Evolutionary conservation across 2,113 vertebrate genomes (phyloP).

Genomic region (Hyaena hyaena): DNA sequence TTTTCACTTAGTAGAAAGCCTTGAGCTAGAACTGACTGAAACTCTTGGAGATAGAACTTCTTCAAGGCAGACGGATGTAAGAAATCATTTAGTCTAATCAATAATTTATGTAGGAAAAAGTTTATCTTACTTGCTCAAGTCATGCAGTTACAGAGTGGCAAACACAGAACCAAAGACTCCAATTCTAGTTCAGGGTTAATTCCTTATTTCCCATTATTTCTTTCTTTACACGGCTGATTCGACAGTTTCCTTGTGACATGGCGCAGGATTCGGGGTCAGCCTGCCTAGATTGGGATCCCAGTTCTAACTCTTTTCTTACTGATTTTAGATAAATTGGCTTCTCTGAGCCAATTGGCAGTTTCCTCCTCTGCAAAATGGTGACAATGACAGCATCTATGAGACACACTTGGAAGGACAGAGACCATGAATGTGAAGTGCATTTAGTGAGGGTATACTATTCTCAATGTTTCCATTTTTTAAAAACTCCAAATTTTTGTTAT

Average conservation of each 20-base stretch:
- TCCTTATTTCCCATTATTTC: neutral
- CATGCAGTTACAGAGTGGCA: neutral
- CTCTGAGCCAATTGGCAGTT: neutral
- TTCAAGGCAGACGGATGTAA: neutral
- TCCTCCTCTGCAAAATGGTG: slow-evolving; percentile 21
- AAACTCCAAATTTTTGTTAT: neutral
- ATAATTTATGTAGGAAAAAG: neutral
- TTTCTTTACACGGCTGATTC: neutral
- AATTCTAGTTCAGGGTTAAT: neutral
- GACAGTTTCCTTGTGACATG: neutral
- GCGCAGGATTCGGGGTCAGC: neutral
- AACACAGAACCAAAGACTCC: neutral
- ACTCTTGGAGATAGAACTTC: neutral
- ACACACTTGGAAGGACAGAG: neutral
- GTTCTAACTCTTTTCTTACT: neutral
- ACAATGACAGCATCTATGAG: neutral
- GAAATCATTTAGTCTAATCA: neutral
- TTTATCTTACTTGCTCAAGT: neutral
- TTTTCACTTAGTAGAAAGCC: slow-evolving; percentile 9
- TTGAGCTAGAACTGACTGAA: neutral
- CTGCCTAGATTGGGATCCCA: neutral
- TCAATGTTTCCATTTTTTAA: neutral
- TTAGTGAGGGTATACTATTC: neutral
- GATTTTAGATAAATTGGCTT: neutral
- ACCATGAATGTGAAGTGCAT: neutral